phyloP scores from a whole-genome alignment of 1,140 invertebrate species.

The Ceratina australensis region DNA sequence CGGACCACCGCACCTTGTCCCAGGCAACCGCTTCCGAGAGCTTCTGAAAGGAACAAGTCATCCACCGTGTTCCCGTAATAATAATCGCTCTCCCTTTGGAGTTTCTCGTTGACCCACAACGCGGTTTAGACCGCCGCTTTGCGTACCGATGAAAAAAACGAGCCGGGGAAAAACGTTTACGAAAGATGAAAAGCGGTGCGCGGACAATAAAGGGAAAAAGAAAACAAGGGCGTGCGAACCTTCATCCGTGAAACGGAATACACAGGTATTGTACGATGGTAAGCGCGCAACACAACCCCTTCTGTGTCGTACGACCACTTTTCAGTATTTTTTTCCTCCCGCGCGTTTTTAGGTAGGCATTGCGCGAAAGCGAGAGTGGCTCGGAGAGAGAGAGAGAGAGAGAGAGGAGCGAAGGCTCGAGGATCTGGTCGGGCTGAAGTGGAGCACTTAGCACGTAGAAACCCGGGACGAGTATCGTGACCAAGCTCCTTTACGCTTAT shows the following conservation, averaged over 20 bases:
- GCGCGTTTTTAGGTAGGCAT: conserved; percentile 2
- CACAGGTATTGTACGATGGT: conserved; percentile 9
- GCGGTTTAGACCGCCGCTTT: no score
- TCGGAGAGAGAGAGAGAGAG: background rate
- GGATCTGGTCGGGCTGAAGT: conserved; percentile 39
- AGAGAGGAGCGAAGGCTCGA: background rate
- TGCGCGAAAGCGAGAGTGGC: conserved; percentile 27
- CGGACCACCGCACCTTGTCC: background rate
- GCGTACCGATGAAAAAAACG: background rate
- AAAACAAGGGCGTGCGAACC: background rate
- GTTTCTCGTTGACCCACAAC: background rate
- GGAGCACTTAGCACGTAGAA: conserved; percentile 45
- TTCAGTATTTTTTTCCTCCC: background rate
- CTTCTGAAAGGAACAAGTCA: background rate
- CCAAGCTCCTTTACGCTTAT: conserved; percentile 41
- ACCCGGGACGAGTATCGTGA: conserved; percentile 24
- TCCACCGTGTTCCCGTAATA: background rate
- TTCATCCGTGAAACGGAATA: conserved; percentile 23
- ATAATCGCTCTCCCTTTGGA: background rate
- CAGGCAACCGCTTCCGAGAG: background rate
- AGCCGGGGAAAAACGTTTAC: background rate
- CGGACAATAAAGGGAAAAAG: background rate
- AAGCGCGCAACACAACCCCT: background rate
- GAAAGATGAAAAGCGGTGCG: background rate
- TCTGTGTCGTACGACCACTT: background rate